A percentile compares a stretch with the other conserved stretches of the same genome.
phyloP scores from a whole-genome alignment of 2,888 invertebrate genomes.

The Tiliacea aurago region DNA sequence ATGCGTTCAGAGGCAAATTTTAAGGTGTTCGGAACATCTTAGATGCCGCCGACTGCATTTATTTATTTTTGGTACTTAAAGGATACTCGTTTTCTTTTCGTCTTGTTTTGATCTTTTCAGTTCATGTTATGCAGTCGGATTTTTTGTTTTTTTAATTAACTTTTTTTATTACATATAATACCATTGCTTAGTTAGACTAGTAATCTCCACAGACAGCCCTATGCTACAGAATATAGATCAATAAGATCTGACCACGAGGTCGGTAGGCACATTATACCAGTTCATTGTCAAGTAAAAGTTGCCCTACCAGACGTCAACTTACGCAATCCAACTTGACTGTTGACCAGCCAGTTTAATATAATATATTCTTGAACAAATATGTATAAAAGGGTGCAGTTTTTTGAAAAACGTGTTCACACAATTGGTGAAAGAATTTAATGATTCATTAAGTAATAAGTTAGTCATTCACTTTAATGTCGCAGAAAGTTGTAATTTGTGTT shows the following conservation, averaged over 20 bases:
- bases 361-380: conserved; percentile 13
- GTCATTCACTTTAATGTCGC: conserved; percentile 5
- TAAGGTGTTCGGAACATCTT: no score
- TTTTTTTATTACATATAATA: no score
- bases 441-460: conserved; percentile 24
- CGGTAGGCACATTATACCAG: conserved; percentile 61
- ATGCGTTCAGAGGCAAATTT: no score
- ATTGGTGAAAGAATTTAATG: conserved; percentile 8
- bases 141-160: no score
- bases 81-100: no score
- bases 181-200: no score
- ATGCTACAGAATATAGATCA: conserved; percentile 56
- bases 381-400: neutral
- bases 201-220: conserved; percentile 50
- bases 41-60: no score
- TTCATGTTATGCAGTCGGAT: no score
- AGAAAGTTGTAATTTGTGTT: neutral
- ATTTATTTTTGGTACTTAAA: no score
- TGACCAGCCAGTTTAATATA: conserved; percentile 47
- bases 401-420: neutral
- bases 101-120: no score
- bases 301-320: conserved; percentile 55
- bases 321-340: conserved; percentile 57
- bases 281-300: conserved; percentile 86
- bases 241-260: conserved; percentile 71